A percentile compares a stretch with the other conserved stretches of the same genome.
Evolutionary conservation across 2,113 vertebrate species (phyloP).

Genomic region (Collichthys lucidus): DNA sequence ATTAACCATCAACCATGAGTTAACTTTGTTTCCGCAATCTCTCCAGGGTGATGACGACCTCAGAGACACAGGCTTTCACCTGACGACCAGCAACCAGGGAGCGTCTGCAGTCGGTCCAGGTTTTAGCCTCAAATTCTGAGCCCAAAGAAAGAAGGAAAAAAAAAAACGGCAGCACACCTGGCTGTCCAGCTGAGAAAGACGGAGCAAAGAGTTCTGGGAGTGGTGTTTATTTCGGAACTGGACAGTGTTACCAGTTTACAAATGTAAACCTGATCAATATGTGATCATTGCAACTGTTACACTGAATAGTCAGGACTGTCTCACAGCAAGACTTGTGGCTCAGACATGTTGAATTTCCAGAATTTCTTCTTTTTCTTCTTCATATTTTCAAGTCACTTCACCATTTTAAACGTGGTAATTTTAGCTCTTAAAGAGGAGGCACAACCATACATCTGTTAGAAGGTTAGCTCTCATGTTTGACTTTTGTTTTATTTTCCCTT

Average conservation of each 20-base stretch:
- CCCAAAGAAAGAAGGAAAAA: not conserved
- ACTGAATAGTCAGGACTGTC: conserved; percentile 67
- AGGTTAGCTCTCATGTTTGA: conserved; percentile 55
- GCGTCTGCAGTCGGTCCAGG: conserved; percentile 95
- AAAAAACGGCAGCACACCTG: not conserved
- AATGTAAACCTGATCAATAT: conserved; percentile 31
- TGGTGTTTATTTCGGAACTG: conserved; percentile 26
- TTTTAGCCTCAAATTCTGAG: conserved; percentile 97
- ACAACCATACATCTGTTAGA: conserved; percentile 45
- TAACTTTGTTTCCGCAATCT: conserved; percentile 1
- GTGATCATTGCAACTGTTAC: conserved; percentile 50
- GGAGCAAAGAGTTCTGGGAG: conserved; percentile 49
- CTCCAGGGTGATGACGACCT: conserved; percentile 94
- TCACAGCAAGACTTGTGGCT: conserved; percentile 67
- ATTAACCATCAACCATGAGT: not conserved
- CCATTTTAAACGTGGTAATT: conserved; percentile 20
- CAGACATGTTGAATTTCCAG: conserved; percentile 22
- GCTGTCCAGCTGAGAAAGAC: not conserved
- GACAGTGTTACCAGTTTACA: conserved; percentile 42
- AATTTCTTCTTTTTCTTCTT: not conserved
- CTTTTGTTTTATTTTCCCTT: conserved; percentile 58
- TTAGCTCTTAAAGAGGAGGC: conserved; percentile 40
- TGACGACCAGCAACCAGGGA: conserved; percentile 96
- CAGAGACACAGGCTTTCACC: conserved; percentile 95
- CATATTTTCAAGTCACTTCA: conserved; percentile 37